Base-by-base conservation (phyloP, 2,797 vertebrate genomes). In the Pantherophis vulpinus region DNA sequence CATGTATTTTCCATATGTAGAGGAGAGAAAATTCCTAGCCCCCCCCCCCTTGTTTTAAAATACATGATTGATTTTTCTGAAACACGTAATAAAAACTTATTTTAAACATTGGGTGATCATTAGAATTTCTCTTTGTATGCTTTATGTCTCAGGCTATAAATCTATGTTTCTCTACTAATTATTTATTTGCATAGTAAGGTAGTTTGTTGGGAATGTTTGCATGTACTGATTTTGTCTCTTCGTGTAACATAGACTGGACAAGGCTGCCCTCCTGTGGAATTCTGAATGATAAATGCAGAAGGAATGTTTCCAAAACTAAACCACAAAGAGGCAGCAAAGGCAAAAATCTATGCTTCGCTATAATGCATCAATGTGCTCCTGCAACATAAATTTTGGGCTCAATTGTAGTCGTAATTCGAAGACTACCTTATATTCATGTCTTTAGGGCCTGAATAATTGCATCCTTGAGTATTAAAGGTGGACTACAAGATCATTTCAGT, bases 201-300 rank as follows among this genome's bases (percentile, higher is more conserved):
- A 25, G 3, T 66, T 83, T 89, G 25, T 86, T 54, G 2, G 83
- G 29, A 27, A 55, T n/a, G 1, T 66, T 83, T 93, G 74, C 66
- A 74, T 87, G 16, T 90, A 90, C 92, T 9, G 0, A 92, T 27
- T 66, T 3, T 42, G 87, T 93, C 18, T 10, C 86, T 11, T 4
- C 58, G 51, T 56, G 88, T 60, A 51, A 32, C 93, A 63, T 90
- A 96, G 42, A 58, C 59, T 32, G 90, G 91, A 96, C 94, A 93
- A 97, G 95, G 90, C 96, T 97, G 96, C 97, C 97, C 96, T 95
- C 97, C 93, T 97, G 96, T 60, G 97, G 96, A 61, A 94, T 11
- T 91, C n/a, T 47, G 66, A 55, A 18, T 32, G 88, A 79, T 5
- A 87, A 58, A 9, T 42, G 1, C 10, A 92, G 20, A 9, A 4